A percentile compares a stretch with the other conserved stretches of the same genome.
Evolutionary conservation across 2,113 vertebrate genomes (phyloP).

Genomic region (Oreochromis niloticus): DNA sequence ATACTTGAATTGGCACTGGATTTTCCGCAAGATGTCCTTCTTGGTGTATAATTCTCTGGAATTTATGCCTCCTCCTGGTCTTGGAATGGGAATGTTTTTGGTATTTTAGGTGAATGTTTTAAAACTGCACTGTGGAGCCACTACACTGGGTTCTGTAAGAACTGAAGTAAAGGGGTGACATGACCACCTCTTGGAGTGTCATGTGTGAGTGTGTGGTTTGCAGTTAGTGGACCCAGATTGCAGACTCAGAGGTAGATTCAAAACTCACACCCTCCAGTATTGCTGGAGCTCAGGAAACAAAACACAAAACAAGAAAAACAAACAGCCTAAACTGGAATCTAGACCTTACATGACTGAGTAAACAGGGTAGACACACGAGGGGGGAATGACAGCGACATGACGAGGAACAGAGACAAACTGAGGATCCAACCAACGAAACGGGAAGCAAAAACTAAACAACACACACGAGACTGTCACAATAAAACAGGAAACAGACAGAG

Average conservation of each 20-base stretch:
- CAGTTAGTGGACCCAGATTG: background rate
- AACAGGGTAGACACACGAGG: background rate
- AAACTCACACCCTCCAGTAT: no score
- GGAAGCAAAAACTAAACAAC: background rate
- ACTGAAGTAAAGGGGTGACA: background rate
- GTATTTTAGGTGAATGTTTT: background rate
- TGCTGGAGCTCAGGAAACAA: no score
- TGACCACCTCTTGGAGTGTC: background rate
- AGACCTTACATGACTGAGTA: background rate
- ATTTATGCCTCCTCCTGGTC: no score
- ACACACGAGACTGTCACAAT: background rate
- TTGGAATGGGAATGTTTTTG: background rate
- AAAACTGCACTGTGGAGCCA: background rate
- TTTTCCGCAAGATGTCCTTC: background rate
- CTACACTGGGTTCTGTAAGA: background rate
- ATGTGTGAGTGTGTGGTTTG: background rate
- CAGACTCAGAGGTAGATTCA: background rate
- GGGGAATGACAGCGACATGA: rapidly evolving
- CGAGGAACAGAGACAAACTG: rapidly evolving
- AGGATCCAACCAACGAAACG: background rate
- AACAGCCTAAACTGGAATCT: background rate
- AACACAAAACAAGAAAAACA: background rate
- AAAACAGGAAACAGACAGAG: background rate
- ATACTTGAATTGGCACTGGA: background rate
- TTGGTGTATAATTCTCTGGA: background rate